Evolutionary conservation across 2,113 vertebrate species (phyloP), one percentile per base, ranked within the genome.

Genomic region (Alectura lathami): DNA sequence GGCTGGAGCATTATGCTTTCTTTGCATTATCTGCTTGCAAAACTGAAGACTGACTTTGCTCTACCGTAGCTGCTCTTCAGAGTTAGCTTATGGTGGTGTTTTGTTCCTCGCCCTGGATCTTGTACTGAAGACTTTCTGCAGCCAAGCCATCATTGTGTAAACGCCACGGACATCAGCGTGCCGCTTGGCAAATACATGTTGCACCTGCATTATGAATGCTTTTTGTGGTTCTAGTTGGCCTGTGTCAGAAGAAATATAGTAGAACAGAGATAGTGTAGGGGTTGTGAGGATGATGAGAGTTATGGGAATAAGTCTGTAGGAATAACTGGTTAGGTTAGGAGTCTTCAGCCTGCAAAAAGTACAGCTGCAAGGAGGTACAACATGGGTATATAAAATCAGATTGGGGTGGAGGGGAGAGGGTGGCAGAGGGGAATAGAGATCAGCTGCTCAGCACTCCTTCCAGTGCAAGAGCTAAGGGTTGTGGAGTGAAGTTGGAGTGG

Each of bases 51-150:
- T 57, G 40, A 16, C 34, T 90, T 83, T 62, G 32, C 14, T 94
- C 8, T 68, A 50, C 11, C 6, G 1, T 0, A 0, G 24, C 40
- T 69, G 12, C 27, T 88, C 80, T 43, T 32, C 68, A 76, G 40
- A 81, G 45, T 16, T 7, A 56, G 17, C 20, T 73, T 72, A 38
- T 83, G 62, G 34, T 29, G n/a, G 45, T 53, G 13, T 29, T 45
- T 6, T 42, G 6, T 15, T 90, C 22, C 4, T 48, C 13, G 74
- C 17, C 8, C 76, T 13, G 16, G 48, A n/a, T 70, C 50, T 78
- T 66, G 18, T 68, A 17, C 34, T 59, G n/a, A 66, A 87, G 69
- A 30, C 62, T 38, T 63, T 62, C 63, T 77, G 45, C 45, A 83
- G 40, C 45, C 18, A 47, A 74, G n/a, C 34, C 18, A 29, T 76